These are phyloP conservation scores for Styela plicata DNA, from an alignment of 23 tunicate genomes.

Conservation along the genomic window DNA sequence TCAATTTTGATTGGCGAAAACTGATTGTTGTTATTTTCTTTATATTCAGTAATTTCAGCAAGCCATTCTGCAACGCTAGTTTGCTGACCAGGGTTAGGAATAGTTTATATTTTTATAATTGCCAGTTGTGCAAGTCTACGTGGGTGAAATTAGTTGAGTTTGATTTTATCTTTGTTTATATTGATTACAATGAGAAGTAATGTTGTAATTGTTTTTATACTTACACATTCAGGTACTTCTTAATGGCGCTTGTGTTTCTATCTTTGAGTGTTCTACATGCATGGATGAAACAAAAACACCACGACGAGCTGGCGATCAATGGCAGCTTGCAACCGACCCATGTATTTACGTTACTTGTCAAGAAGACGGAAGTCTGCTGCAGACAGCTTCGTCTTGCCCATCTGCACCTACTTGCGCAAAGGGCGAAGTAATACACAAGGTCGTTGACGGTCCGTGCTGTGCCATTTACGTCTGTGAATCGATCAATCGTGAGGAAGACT, in stretches of 20 bases:
- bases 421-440: not conserved
- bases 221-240: not conserved
- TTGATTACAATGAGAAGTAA: constrained; percentile 1
- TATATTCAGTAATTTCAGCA: no score
- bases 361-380: constrained; percentile 5
- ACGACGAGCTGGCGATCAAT: constrained; percentile 11
- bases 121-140: no score
- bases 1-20: no score
- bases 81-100: no score
- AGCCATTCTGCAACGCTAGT: no score
- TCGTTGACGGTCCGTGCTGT: constrained; percentile 16
- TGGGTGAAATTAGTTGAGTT: no score
- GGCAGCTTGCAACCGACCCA: constrained; percentile 2
- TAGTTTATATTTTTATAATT: no score
- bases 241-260: constrained; percentile 1
- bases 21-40: no score
- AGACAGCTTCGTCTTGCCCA: not conserved
- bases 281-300: constrained; percentile 13
- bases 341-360: constrained; percentile 3
- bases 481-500: constrained; percentile 7
- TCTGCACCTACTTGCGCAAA: not conserved
- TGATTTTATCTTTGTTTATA: not conserved
- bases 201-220: no score
- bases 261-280: not conserved
- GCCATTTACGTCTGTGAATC: constrained; percentile 4